phyloP scores from a whole-genome alignment of 2,888 invertebrate genomes.

The Nephrotoma flavescens region DNA sequence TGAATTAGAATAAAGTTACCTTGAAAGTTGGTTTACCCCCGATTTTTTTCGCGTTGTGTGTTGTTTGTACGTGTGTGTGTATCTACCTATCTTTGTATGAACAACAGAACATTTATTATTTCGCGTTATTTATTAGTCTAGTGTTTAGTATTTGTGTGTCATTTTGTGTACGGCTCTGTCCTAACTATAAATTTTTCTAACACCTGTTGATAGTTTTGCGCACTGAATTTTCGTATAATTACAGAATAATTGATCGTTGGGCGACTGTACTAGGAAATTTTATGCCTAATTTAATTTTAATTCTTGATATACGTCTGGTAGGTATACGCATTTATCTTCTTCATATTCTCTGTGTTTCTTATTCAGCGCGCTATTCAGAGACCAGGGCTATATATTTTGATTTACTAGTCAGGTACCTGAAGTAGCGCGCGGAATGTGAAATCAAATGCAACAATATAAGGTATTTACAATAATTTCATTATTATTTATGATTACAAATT shows the following conservation, averaged over 20 bases:
- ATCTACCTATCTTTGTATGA: not conserved
- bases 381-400: conserved; percentile 52
- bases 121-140: not conserved
- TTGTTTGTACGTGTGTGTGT: not conserved
- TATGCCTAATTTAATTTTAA: not conserved
- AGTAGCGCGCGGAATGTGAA: conserved; percentile 85
- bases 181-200: not conserved
- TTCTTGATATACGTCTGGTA: not conserved
- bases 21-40: not conserved
- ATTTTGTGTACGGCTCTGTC: not conserved
- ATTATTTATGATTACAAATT: not conserved
- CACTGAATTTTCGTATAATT: not conserved
- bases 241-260: not conserved
- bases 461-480: not conserved
- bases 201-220: not conserved
- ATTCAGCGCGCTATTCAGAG: conserved; percentile 80
- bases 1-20: not conserved
- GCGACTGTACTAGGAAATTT: not conserved
- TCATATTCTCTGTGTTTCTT: conserved; percentile 20
- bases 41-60: not conserved
- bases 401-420: conserved; percentile 90
- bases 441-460: conserved; percentile 17
- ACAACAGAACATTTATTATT: not conserved
- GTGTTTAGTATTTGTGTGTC: not conserved
- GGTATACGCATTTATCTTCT: not conserved